Evolutionary conservation across 2,113 vertebrate species (phyloP).

Genomic region (Saguinus imperator): DNA sequence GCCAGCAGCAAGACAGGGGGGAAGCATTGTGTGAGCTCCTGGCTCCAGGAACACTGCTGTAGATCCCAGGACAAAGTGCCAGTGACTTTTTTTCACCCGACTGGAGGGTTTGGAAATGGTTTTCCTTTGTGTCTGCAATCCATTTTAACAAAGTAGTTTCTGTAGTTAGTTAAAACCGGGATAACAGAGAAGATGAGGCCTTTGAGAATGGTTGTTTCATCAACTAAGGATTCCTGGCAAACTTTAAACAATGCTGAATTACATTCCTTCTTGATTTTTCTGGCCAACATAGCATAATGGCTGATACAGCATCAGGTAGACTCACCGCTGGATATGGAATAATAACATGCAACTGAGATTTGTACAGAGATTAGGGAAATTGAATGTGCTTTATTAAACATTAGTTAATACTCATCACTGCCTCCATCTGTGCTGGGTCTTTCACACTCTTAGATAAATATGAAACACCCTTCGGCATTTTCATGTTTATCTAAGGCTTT

Average conservation of each 20-base stretch:
- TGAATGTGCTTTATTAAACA: background rate
- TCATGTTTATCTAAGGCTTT: background rate
- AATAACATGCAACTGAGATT: background rate
- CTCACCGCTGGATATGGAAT: background rate
- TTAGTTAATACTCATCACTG: background rate
- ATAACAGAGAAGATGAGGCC: conserved; percentile 30
- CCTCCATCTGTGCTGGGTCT: background rate
- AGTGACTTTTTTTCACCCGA: conserved; percentile 58
- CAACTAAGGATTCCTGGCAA: conserved; percentile 47
- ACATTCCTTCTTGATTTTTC: background rate
- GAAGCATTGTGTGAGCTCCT: conserved; percentile 47
- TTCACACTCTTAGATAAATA: background rate
- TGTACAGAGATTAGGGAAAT: background rate
- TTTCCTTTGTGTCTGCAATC: conserved; percentile 64
- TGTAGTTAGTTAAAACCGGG: conserved; percentile 56
- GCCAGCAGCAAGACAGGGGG: conserved; percentile 51
- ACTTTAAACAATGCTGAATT: conserved; percentile 34
- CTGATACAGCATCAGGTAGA: background rate
- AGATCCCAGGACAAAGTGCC: conserved; percentile 62
- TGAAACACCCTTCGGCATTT: background rate
- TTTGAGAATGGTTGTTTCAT: conserved; percentile 52
- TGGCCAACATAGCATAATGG: background rate
- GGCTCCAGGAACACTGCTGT: conserved; percentile 60
- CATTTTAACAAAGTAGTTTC: conserved; percentile 64
- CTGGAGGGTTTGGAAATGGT: conserved; percentile 32